A percentile compares a stretch with the other conserved stretches of the same genome.
Conservation (phyloP, 2,888 invertebrate species). For the Drosophila robusta region DNA sequence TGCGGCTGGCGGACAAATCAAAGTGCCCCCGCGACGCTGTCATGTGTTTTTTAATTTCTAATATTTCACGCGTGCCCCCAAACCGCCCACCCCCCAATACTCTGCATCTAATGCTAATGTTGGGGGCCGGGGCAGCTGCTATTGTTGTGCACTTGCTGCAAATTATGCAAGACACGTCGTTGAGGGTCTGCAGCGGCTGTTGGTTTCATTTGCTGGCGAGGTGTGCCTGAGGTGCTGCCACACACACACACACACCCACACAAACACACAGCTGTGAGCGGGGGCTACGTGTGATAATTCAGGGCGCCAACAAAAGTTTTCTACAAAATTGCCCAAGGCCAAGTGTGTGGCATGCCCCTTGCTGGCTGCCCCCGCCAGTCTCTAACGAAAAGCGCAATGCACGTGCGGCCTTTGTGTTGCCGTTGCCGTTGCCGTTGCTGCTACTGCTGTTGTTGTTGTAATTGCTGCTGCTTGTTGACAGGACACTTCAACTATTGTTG, state of each 20-base stretch:
- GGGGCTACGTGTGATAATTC: slow-evolving; percentile 70
- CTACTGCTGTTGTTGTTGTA: slow-evolving; percentile 32
- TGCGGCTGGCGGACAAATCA: slow-evolving; percentile 75
- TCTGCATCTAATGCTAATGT: slow-evolving; percentile 60
- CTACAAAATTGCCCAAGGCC: slow-evolving; percentile 72
- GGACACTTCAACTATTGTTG: slow-evolving; percentile 84
- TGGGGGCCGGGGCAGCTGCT: slow-evolving; percentile 39
- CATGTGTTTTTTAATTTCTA: slow-evolving; percentile 80
- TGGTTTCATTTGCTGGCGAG: slow-evolving; percentile 52
- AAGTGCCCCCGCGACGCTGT: slow-evolving; percentile 69
- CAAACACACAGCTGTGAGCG: slow-evolving; percentile 6
- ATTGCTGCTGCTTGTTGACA: slow-evolving; percentile 77
- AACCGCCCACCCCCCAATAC: neutral
- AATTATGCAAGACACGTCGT: slow-evolving; percentile 79
- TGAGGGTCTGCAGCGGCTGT: slow-evolving; percentile 14
- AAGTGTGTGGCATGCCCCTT: slow-evolving; percentile 60
- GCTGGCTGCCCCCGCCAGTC: neutral
- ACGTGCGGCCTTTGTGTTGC: slow-evolving; percentile 74
- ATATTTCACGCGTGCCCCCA: slow-evolving; percentile 70
- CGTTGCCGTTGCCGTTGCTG: slow-evolving; percentile 25
- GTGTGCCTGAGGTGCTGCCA: slow-evolving; percentile 73
- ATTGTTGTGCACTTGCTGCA: slow-evolving; percentile 78
- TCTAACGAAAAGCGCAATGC: slow-evolving; percentile 75
- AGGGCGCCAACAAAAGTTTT: slow-evolving; percentile 68
- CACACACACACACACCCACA: neutral